Percentiles rank a stretch among this genome's conserved stretches.
phyloP scores from a whole-genome alignment of 2,797 vertebrate species.

The Myotis vivesi region DNA sequence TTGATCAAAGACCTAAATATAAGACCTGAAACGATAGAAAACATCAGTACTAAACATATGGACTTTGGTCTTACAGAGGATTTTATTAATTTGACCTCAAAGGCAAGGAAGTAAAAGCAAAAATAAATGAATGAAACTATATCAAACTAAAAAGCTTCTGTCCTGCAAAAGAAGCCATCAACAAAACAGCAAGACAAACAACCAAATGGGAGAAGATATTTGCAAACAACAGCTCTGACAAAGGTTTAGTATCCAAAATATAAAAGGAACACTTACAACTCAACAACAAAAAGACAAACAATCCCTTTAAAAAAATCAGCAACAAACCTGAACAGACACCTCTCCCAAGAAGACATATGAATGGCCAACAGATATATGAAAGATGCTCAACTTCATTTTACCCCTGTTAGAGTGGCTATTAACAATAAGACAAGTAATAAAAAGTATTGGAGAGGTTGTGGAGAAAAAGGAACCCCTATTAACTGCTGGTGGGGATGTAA shows the following conservation, averaged over 20 bases:
- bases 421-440: too few species aligned
- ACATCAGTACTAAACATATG: background rate
- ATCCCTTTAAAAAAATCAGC: background rate
- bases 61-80: background rate
- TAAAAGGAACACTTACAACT: background rate
- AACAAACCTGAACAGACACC: background rate
- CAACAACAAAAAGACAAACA: background rate
- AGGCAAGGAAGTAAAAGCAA: background rate
- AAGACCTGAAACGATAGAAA: background rate
- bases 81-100: background rate
- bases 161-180: background rate
- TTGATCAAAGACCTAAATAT: background rate
- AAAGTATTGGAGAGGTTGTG: too few species aligned
- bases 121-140: background rate
- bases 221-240: background rate
- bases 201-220: background rate
- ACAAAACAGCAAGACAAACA: background rate
- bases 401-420: too few species aligned
- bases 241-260: background rate
- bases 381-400: background rate
- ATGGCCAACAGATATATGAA: background rate
- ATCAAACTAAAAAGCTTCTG: background rate
- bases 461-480: too few species aligned
- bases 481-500: too few species aligned
- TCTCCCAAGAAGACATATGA: background rate